Base-by-base conservation (phyloP, 2,888 invertebrate genomes). In the Synergus gifuensis region DNA sequence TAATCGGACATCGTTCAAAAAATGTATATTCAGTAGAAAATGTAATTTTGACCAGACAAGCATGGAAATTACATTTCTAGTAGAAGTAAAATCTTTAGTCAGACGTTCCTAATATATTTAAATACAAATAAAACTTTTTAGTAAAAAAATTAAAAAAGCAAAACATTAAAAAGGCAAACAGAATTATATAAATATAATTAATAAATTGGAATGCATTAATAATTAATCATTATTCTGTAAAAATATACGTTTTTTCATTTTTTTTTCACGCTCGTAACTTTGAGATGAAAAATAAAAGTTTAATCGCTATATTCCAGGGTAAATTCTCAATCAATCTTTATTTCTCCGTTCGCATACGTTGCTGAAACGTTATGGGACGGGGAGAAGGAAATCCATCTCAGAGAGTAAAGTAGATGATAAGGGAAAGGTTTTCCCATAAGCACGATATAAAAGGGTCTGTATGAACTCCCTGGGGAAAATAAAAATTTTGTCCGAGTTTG, bases 351-450 rank as follows among this genome's bases (percentile, higher is more conserved):
- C 46, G 44, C 42, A 76, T 58, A 64, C n/a, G 64, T n/a, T 46
- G 16, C 28, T 44, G n/a, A 42, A 76, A 58, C 16, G 36, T 14
- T 14, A 42, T 22, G 64, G 49, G 1, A 49, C 14, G 46, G 14
- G 67, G n/a, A n/a, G 18, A 42, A 63, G 60, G 9, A 79, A 63
- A 78, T 82, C 77, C 76, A 82, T 82, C 80, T 82, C 77, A 40
- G 14, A 44, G 63, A 42, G 77, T 66, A 40, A 62, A 78, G 76
- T 36, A 66, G 60, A 67, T 78, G 73, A 80, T 77, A 63, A 44
- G 49, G 49, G 76, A 76, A 58, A 79, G 67, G 60, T 79, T 73
- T 77, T 54, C 66, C 63, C 49, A 80, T 77, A 82, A 80, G 58
- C 76, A 63, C 62, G 76, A 79, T 78, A 80, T 77, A 77, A 79